Base-by-base conservation (phyloP, 2,888 invertebrate species). In the Marasmarcha lunaedactyla region DNA sequence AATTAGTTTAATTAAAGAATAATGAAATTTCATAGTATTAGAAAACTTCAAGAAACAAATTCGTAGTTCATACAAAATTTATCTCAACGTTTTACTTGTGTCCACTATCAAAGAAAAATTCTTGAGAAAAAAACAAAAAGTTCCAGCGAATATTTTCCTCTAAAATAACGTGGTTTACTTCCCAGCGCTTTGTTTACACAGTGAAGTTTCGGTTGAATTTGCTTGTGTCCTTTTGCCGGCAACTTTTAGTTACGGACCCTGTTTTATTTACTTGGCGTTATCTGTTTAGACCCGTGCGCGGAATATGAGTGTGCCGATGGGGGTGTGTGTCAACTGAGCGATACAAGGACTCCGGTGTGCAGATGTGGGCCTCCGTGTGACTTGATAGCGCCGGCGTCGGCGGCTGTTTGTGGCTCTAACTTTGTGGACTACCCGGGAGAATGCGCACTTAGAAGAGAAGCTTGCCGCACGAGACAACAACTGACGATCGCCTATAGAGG, bases 301-400 rank as follows among this genome's bases (percentile, higher is more conserved):
- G 90, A 88, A 42, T 86, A 92, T 49, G 86, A 88, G 57, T 95
- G 95, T 72, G 85, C 88, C 15, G 88, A 90, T 48, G 90, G 91
- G 20, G 91, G 94, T 62, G 86, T 93, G 43, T 95, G 95, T 74
- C 93, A 92, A 68, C 79, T 95, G 69, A 92, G 93, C 71, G 88
- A 87, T 51, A 87, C 89, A 39, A 87, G 95, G 35, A 87, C 89
- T 48, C 92, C 95, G 1, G 86, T 87, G 33, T 95, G 95, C 67
- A 87, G 88, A 44, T 95, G 95, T 67, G 90, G 91, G 41, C 91
- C 91, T 50, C 85, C 88, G 37, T 91, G 93, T 57, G 90, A 92
- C 39, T 86, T 94, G 51, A 86, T 90, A 53, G 90, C 90, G 53
- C 85, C 88, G 35, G 88, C 91, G 6, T 76, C 77, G 1, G 72